phyloP scores from a whole-genome alignment of 92 coral and sea anemone species.

The Diadumene lineata region DNA sequence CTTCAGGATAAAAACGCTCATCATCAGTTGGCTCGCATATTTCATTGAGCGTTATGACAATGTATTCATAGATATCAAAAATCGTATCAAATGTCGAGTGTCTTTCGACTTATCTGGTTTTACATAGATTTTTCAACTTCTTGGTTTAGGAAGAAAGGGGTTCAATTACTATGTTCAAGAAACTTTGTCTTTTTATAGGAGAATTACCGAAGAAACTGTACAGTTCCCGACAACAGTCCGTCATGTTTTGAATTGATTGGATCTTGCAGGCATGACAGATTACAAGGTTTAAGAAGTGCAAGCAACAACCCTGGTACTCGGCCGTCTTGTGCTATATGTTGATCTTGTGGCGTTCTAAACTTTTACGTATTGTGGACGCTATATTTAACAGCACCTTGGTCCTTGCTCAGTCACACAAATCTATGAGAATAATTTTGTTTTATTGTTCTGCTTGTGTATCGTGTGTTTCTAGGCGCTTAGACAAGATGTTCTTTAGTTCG shows the following conservation, averaged over 20 bases:
- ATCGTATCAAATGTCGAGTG: slow-evolving; percentile 50
- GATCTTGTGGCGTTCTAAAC: slow-evolving; percentile 34
- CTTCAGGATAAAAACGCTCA: slow-evolving; percentile 43
- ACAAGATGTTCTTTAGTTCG: slow-evolving; percentile 46
- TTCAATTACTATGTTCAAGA: slow-evolving; percentile 46
- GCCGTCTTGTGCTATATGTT: slow-evolving; percentile 52
- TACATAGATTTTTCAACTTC: slow-evolving; percentile 50
- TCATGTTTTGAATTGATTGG: slow-evolving; percentile 44
- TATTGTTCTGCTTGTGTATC: slow-evolving; percentile 65
- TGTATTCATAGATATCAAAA: slow-evolving; percentile 47
- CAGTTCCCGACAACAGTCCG: slow-evolving; percentile 55
- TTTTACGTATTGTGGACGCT: slow-evolving; percentile 52
- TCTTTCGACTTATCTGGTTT: slow-evolving; percentile 57
- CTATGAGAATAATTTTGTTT: slow-evolving; percentile 58
- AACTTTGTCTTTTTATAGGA: slow-evolving; percentile 49
- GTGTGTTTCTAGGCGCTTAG: slow-evolving; percentile 57
- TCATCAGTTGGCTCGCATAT: slow-evolving; percentile 54
- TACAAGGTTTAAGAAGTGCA: slow-evolving; percentile 2
- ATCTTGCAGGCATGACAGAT: slow-evolving; percentile 43
- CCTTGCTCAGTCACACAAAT: slow-evolving; percentile 47
- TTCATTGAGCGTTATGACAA: slow-evolving; percentile 41
- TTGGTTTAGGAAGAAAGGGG: slow-evolving; percentile 47
- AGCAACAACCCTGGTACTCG: slow-evolving; percentile 61
- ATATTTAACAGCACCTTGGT: slow-evolving; percentile 59
- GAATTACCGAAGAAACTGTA: slow-evolving; percentile 53